Evolutionary conservation across 2,888 invertebrate species (phyloP).

Genomic region (Galerucella calmariensis): DNA sequence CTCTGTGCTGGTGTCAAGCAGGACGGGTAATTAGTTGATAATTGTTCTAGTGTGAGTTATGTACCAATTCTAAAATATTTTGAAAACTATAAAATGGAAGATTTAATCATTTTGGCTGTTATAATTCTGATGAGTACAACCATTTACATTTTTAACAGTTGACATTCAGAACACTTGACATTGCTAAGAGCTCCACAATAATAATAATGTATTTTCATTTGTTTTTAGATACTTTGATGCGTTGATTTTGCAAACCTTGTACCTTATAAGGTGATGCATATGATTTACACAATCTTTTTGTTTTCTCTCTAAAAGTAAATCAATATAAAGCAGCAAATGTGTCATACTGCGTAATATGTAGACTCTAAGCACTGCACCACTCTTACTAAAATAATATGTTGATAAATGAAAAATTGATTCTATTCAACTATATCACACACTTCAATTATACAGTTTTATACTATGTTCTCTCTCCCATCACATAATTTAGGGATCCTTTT

Average conservation of each 20-base stretch:
- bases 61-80: no score
- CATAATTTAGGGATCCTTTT: not conserved
- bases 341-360: constrained; percentile 9
- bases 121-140: not conserved
- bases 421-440: no score
- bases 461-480: not conserved
- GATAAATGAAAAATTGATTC: not conserved
- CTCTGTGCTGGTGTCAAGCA: no score
- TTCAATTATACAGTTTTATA: not conserved
- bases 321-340: constrained; percentile 3
- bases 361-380: constrained; percentile 14
- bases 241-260: constrained; percentile 49
- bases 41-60: no score
- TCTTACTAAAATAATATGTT: not conserved
- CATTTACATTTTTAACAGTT: not conserved
- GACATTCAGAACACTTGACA: not conserved
- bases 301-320: not conserved
- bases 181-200: not conserved
- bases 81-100: no score
- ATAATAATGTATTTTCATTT: constrained; percentile 44
- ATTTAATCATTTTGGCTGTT: not conserved
- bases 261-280: constrained; percentile 50
- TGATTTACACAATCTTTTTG: constrained; percentile 24
- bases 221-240: constrained; percentile 58
- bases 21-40: no score